phyloP scores from a whole-genome alignment of 2,113 vertebrate genomes.

The Phoenicopterus ruber region DNA sequence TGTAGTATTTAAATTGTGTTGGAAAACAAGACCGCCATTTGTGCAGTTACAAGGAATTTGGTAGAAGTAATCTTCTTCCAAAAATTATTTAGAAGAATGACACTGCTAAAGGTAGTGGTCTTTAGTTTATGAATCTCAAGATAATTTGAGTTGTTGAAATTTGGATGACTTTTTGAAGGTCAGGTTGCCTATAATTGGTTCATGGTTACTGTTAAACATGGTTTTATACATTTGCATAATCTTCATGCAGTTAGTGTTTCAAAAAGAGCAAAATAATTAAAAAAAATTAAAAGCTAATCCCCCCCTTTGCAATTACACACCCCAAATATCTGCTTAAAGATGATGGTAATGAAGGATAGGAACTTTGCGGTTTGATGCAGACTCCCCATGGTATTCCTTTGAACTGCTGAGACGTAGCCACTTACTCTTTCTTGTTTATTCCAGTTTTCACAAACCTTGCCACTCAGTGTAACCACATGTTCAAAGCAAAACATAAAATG shows the following conservation, averaged over 20 bases:
- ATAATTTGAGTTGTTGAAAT: background rate
- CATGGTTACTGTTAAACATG: background rate
- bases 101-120: background rate
- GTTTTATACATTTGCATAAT: conserved; percentile 1
- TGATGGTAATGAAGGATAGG: conserved; percentile 35
- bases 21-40: background rate
- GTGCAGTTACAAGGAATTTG: background rate
- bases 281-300: background rate
- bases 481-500: conserved; percentile 71
- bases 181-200: background rate
- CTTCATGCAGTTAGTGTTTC: background rate
- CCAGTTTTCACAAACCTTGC: conserved; percentile 42
- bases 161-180: background rate
- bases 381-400: conserved; percentile 68
- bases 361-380: conserved; percentile 45
- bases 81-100: background rate
- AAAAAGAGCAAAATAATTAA: background rate
- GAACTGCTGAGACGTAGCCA: conserved; percentile 40
- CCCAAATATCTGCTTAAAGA: conserved; percentile 26
- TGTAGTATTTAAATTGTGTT: background rate
- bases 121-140: background rate
- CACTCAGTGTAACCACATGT: conserved; percentile 9
- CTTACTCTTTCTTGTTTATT: conserved; percentile 68
- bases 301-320: background rate
- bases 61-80: background rate